Evolutionary conservation across 2,888 invertebrate genomes (phyloP).

Genomic region (Caenorhabditis parvicauda): DNA sequence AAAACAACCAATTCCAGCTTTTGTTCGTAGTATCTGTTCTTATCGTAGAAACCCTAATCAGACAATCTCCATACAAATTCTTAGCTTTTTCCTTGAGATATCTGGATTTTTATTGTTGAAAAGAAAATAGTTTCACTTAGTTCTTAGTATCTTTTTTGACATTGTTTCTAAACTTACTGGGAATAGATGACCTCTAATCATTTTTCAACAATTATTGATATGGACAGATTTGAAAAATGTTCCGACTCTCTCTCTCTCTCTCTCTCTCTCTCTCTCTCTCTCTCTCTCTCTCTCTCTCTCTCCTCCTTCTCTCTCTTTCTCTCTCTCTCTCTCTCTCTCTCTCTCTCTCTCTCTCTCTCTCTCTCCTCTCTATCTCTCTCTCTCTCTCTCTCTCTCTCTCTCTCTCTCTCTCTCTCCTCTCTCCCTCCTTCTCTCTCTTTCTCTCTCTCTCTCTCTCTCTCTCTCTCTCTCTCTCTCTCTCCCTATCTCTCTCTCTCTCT

Average conservation of each 20-base stretch:
- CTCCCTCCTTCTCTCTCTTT: background rate
- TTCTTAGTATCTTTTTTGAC: too few relatives aligned
- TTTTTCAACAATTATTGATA: too few relatives aligned
- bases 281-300: background rate
- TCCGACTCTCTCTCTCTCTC: slow-evolving; percentile 1
- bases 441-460: background rate
- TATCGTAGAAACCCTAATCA: too few relatives aligned
- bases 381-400: background rate
- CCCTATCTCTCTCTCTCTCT: background rate
- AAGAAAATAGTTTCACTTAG: too few relatives aligned
- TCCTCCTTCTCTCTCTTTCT: background rate
- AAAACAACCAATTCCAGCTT: too few relatives aligned
- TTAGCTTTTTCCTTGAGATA: too few relatives aligned
- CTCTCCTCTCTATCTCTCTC: background rate
- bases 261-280: background rate
- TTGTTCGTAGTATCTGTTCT: too few relatives aligned
- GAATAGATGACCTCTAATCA: too few relatives aligned
- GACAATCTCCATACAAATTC: too few relatives aligned
- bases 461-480: background rate
- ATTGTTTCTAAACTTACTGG: too few relatives aligned
- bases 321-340: background rate
- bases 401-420: slow-evolving; percentile 1
- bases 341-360: background rate
- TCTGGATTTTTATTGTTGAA: too few relatives aligned
- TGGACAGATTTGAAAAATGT: too few relatives aligned